Percentiles rank a stretch among this genome's conserved stretches.
Conservation (phyloP, 2,888 invertebrate genomes). For the Heliconius hortense region DNA sequence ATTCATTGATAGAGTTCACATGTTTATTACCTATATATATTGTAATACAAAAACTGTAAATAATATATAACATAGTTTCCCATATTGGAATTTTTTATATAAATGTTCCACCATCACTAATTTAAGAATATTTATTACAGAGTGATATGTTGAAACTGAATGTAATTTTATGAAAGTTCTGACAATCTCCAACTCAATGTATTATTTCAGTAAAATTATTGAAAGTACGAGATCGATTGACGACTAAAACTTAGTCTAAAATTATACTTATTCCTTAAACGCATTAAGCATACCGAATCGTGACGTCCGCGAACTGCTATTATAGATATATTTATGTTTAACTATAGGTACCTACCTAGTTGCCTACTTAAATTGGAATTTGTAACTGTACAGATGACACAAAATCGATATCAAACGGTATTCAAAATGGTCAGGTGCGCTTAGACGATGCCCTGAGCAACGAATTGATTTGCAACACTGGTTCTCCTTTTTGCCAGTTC, state of each 20-base stretch:
- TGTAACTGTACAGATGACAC: conserved; percentile 31
- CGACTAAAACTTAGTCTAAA: not conserved
- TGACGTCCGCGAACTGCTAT: not conserved
- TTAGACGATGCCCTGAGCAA: conserved; percentile 40
- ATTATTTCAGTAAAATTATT: conserved; percentile 7
- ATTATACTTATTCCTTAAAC: not conserved
- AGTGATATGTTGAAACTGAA: not conserved
- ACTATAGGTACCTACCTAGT: not conserved
- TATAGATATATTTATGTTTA: not conserved
- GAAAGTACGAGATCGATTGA: not conserved
- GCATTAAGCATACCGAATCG: not conserved
- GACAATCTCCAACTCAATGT: conserved; percentile 10
- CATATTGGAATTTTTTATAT: too few species aligned
- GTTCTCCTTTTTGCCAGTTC: conserved; percentile 54
- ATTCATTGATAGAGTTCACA: too few species aligned
- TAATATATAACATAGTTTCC: too few species aligned
- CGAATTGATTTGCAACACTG: conserved; percentile 64
- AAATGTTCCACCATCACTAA: too few species aligned
- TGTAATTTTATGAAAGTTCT: conserved; percentile 6
- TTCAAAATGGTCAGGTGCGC: conserved; percentile 43
- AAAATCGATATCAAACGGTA: conserved; percentile 41
- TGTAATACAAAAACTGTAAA: too few species aligned
- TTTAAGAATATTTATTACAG: too few species aligned
- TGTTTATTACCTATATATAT: too few species aligned
- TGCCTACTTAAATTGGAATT: conserved; percentile 25